Base-by-base conservation (phyloP, 2,113 vertebrate species). In the Baryphthengus martii region DNA sequence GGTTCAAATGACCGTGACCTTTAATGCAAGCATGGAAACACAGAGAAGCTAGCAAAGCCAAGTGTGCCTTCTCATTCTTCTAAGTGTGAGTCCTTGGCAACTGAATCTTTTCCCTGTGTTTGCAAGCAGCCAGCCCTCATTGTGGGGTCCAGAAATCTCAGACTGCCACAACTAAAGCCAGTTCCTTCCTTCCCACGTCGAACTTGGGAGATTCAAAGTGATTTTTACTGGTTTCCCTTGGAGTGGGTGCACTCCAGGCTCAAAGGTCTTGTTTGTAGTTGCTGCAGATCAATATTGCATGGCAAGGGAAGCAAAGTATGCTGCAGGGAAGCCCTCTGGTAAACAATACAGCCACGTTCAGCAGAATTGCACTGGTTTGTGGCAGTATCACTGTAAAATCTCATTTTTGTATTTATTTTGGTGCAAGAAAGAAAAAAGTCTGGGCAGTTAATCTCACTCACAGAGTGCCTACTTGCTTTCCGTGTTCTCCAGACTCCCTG, bases 181-280 rank as follows among this genome's bases (percentile, higher is more conserved):
- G 7, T 17, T 10, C 4, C 17, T 70, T 65, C 35, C n/a, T 85
- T 63, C 20, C 24, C 35, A 44, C 4, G 3, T 15, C 0, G 1
- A 42, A 33, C 20, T 40, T 66, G 25, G 18, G 49, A 86, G 16
- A 42, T 17, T 37, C 7, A n/a, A 44, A 31, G 45, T 73, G 50
- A 74, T 93, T 89, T 62, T 45, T 68, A n/a, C 31, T 79, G 10
- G 0, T 90, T 85, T 62, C 52, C 45, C n/a, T n/a, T n/a, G n/a
- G n/a, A n/a, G 52, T 45, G 29, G 25, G 23, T 52, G n/a, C 35
- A 4, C 39, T 59, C 28, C 17, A 5, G 7, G 81, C 63, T 75
- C 88, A 91, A 91, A 93, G 88, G 78, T 95, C 75, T 58, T 56
- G 50, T 50, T 37, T 39, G 18, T n/a, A 77, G 49, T 85, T 42